These are phyloP conservation scores for Podarcis lilfordi DNA, from an alignment of 2,797 vertebrate genomes.

Conservation along the genomic window DNA sequence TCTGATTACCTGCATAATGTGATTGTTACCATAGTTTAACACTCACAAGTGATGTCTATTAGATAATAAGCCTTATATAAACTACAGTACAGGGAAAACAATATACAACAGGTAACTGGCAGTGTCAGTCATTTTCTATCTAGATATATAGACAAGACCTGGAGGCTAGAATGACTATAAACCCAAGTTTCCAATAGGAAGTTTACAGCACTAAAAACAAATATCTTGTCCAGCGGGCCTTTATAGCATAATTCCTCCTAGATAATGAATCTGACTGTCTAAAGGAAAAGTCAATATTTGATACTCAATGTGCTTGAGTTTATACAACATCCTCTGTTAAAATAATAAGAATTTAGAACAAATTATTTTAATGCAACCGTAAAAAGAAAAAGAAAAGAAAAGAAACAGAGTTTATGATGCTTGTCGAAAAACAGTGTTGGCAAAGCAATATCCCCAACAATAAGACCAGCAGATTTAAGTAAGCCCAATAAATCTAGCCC, in stretches of 20 bases:
- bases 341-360: slow-evolving; percentile 62
- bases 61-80: slow-evolving; percentile 38
- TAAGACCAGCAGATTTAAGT: background rate
- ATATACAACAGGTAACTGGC: slow-evolving; percentile 33
- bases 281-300: slow-evolving; percentile 64
- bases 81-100: slow-evolving; percentile 16
- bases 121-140: background rate
- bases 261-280: slow-evolving; percentile 52
- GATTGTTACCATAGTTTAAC: slow-evolving; percentile 31
- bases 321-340: slow-evolving; percentile 54
- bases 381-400: background rate
- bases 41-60: slow-evolving; percentile 36
- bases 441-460: background rate
- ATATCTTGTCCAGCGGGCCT: slow-evolving; percentile 33
- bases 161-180: slow-evolving; percentile 42
- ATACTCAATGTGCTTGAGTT: slow-evolving; percentile 55
- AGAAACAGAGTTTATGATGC: slow-evolving; percentile 29
- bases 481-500: slow-evolving; percentile 12
- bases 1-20: slow-evolving; percentile 11
- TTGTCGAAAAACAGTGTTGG: slow-evolving; percentile 48
- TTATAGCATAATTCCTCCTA: slow-evolving; percentile 48
- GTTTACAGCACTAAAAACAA: slow-evolving; percentile 34
- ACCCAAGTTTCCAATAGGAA: slow-evolving; percentile 44
- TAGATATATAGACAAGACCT: slow-evolving; percentile 44
- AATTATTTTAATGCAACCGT: slow-evolving; percentile 46